A percentile compares a stretch with the other conserved stretches of the same genome.
These are phyloP conservation scores for Magallana gigas DNA, from an alignment of 1,140 invertebrate species.

Conservation along the genomic window DNA sequence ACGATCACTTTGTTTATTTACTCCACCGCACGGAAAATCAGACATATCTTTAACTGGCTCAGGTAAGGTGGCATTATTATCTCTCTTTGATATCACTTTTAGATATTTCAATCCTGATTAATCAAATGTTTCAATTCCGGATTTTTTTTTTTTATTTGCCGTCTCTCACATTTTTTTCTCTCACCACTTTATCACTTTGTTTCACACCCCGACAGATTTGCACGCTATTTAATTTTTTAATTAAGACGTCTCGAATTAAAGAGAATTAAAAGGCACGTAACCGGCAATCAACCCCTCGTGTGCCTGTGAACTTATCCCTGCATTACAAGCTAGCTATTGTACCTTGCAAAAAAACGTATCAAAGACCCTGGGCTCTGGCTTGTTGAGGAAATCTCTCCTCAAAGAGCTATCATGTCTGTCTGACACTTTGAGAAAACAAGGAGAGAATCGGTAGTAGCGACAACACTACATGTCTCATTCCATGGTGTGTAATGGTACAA, in stretches of 20 bases:
- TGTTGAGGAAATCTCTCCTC: not conserved
- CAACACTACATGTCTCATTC: constrained; percentile 16
- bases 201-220: not conserved
- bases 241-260: not conserved
- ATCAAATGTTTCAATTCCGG: not conserved
- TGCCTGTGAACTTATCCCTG: not conserved
- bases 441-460: not conserved
- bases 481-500: not conserved
- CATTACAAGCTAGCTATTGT: not conserved
- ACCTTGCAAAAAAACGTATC: not conserved
- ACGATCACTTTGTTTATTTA: constrained; percentile 36
- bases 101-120: constrained; percentile 6
- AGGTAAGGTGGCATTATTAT: constrained; percentile 23
- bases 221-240: not conserved
- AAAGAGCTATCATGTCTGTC: not conserved
- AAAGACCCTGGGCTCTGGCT: not conserved
- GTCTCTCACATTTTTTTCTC: not conserved
- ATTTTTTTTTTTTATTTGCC: not conserved
- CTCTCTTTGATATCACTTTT: constrained; percentile 31
- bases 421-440: constrained; percentile 2
- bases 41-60: constrained; percentile 10
- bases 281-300: not conserved
- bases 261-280: constrained; percentile 21
- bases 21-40: constrained; percentile 24
- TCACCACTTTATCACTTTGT: not conserved